Base-by-base conservation (phyloP, 1,140 invertebrate species). In the Drosophila nikananu region DNA sequence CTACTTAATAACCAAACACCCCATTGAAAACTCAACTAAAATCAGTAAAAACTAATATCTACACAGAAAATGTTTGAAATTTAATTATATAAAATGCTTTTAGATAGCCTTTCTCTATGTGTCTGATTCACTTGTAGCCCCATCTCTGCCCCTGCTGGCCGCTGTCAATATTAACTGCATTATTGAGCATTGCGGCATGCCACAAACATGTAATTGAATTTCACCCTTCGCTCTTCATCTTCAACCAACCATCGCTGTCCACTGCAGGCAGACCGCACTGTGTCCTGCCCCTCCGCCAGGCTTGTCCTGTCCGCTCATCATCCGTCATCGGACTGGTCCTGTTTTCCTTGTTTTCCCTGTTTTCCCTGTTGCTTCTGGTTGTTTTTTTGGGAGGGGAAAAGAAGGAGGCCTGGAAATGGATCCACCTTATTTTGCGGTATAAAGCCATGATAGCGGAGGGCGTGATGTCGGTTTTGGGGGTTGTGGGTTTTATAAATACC, bases 171-270 rank as follows among this genome's bases (percentile, higher is more conserved):
- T 90, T 90, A 90, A 90, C 86, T 90, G 86, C 86, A 90, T 90
- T 90, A 90, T 90, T 90, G 86, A 90, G 86, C 86, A 90, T 82
- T 90, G 86, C 81, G 86, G 86, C 86, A 74, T 80, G 86, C 86
- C 86, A 90, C 86, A 90, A 90, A 90, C 86, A 90, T 86, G 86
- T 90, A 90, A 90, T 90, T 90, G 82, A 90, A 86, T 90, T 90
- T 77, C 81, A 90, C 86, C 84, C 84, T 90, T 84, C 66, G 63
- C 74, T 70, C 62, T 19, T 42, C 64, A 59, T 67, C 54, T 76
- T 52, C 55, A 35, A 30, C 37, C 55, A 35, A 30, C 37, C 71
- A 67, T 42, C 27, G 32, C 30, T 64, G 59, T 75, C 71, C 73
- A 75, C 37, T 19, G 39, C 62, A 76, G 52, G 73, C 62, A 76